Conservation (phyloP, 2,888 invertebrate species). For the Eueremaeus valkanovi region DNA sequence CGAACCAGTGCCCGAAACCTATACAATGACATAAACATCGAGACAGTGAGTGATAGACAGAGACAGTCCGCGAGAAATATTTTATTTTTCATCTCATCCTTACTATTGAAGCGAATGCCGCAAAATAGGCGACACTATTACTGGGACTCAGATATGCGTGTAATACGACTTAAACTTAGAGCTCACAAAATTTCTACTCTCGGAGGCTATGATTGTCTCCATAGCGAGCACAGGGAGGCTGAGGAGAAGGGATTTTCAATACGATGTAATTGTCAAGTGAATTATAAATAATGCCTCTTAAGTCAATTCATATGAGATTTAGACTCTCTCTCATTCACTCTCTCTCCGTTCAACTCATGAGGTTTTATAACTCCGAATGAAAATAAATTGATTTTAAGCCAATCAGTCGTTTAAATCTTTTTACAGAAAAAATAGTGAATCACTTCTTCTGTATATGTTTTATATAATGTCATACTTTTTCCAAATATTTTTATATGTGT, state of each 20-base stretch:
- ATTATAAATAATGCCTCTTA: conserved; percentile 2
- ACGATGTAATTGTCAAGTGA: conserved; percentile 22
- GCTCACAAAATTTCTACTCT: background rate
- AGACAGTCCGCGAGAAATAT: background rate
- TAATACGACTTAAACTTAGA: background rate
- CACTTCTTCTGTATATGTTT: background rate
- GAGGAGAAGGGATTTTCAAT: background rate
- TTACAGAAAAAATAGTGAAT: background rate
- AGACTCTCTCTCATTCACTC: no score
- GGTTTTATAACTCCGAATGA: background rate
- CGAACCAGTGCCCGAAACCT: background rate
- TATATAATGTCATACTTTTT: background rate
- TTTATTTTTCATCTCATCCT: background rate
- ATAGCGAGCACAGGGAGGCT: background rate
- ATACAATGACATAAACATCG: conserved; percentile 5
- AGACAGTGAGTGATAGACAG: background rate
- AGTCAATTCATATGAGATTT: conserved; percentile 8
- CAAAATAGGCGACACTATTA: background rate
- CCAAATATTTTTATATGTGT: background rate
- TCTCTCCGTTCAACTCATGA: no score
- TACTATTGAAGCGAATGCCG: background rate
- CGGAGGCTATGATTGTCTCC: background rate
- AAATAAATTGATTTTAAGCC: background rate
- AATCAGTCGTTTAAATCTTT: background rate
- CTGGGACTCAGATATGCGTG: conserved; percentile 1